Base-by-base conservation (phyloP, 2,113 vertebrate genomes). In the Nannobrachium achirus region DNA sequence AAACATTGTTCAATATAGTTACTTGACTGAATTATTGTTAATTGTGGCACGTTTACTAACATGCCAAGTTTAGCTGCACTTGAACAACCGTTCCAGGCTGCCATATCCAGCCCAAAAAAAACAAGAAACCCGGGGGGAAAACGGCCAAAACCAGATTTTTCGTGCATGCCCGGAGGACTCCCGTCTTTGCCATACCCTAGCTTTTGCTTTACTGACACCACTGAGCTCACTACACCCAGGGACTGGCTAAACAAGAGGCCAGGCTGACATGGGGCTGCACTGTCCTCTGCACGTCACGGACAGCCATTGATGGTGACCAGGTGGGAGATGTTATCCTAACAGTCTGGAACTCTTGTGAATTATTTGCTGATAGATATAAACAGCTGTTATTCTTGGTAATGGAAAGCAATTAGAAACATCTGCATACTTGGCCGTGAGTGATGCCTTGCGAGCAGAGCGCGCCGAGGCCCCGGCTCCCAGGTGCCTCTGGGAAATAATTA, bases 341-440 rank as follows among this genome's bases (percentile, higher is more conserved):
- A 33, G 25, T 33, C 25, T 33, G 25, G 25, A 33, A 33, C 1
- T 33, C 25, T 33, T 33, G 25, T 33, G 25, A 33, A 5, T 98
- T 97, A 97, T 98, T 95, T 96, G 94, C 95, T 96, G 96, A 98
- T 97, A 96, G 96, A 97, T 97, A 96, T 97, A 98, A 98, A 97
- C 97, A 99, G 97, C 96, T 99, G 97, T 98, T 99, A 97, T 98
- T 97, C 94, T 98, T 98, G 95, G 95, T 99, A 98, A 99, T 98
- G 96, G 96, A 95, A 96, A 98, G 96, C 97, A 98, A 99, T 99
- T 99, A 98, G 96, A 98, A 98, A 99, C 97, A 99, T 98, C 97
- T 99, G 97, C 94, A 98, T 93, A 95, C 94, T 95, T 98, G 96
- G 97, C 96, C 86, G 93, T 95, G 95, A 97, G 93, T 93, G 92